These are phyloP conservation scores for Nemotelus pantherinus DNA, from an alignment of 2,888 invertebrate genomes.

Conservation along the genomic window DNA sequence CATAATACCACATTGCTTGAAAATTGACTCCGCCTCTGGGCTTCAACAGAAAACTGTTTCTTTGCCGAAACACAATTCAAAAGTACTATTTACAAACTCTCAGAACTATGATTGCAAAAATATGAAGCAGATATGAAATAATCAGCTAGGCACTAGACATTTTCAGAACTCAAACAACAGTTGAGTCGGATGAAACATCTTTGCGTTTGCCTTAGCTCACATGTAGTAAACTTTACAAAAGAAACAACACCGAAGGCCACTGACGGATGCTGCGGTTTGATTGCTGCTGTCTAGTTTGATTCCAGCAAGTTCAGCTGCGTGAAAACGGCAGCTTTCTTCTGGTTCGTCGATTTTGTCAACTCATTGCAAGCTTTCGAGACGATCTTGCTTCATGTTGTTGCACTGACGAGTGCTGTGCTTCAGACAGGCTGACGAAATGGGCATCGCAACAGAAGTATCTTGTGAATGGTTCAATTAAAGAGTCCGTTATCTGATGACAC, in stretches of 20 bases:
- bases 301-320: background rate
- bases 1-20: background rate
- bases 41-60: no score
- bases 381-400: background rate
- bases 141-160: no score
- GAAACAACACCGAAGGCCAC: slow-evolving; percentile 15
- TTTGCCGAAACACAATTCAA: no score
- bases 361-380: slow-evolving; percentile 11
- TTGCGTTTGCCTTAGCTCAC: background rate
- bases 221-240: background rate
- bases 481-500: slow-evolving; percentile 37
- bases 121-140: no score
- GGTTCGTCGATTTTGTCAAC: background rate
- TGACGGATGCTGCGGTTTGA: slow-evolving; percentile 12
- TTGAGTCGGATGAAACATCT: no score
- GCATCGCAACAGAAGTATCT: no score
- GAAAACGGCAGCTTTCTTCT: slow-evolving; percentile 9
- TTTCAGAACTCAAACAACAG: no score
- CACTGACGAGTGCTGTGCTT: no score
- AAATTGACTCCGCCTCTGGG: no score
- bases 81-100: no score
- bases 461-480: slow-evolving; percentile 21
- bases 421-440: no score
- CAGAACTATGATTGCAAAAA: no score
- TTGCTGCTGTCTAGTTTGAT: background rate